Base-by-base conservation (phyloP, 1,140 invertebrate genomes). In the Cepaea nemoralis region DNA sequence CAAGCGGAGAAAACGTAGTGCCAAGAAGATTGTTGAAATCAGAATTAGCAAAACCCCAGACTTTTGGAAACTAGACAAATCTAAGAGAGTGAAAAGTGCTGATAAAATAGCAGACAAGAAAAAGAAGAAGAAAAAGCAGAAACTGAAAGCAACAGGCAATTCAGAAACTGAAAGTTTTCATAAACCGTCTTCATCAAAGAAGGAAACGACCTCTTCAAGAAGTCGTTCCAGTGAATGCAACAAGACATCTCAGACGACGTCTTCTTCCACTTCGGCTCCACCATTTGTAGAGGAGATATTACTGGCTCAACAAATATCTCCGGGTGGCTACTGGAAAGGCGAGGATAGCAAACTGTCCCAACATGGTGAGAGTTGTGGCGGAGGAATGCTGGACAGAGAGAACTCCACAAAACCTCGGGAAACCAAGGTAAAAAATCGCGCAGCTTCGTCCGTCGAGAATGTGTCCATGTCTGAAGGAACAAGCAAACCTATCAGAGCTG, bases 61-160 rank as follows among this genome's bases (percentile, higher is more conserved):
- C 16, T 12, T 10, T 16, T 1, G 10, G 3, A 31, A 63, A 16
- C 6, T 10, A 8, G 27, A 63, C 3, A 63, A 63, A 16, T 22
- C 5, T n/a, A 31, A 31, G 27, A 63, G 33, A 63, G 22, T 27
- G 33, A 16, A 63, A 63, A 19, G 5, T 63, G 33, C 10, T 63
- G 59, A 63, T 27, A 63, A 63, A 63, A 31, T 63, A 3, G 16
- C 22, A 31, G 59, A 63, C n/a, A 63, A 63, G 59, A 63, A 63
- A 19, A 63, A 63, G 59, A 63, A 63, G 16, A 63, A 63, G 59
- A 63, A 63, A 27, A 63, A 63, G 33, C 59, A 63, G 27, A 63
- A 63, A 16, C 59, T 31, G n/a, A 63, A 63, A 22, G 50, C 2
- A 22, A 1, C 50, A 10, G 50, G 22, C 6, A 27, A 31, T 6